Percentiles rank a stretch among this genome's conserved stretches.
These are phyloP conservation scores for Xerus rutilus DNA, from an alignment of 2,797 vertebrate genomes.

Conservation along the genomic window DNA sequence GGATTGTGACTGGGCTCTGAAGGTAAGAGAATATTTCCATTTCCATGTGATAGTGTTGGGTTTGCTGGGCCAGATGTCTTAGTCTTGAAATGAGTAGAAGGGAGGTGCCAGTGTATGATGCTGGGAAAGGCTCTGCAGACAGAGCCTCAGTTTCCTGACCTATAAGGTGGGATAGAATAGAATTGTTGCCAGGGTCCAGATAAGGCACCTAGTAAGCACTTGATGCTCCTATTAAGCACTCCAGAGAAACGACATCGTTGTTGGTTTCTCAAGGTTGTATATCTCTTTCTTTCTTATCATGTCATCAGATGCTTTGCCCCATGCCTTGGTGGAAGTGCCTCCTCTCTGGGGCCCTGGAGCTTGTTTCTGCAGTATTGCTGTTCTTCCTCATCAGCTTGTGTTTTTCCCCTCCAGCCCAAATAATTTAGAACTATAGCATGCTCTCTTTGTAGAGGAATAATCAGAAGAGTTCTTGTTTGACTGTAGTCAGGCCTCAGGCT, in stretches of 20 bases:
- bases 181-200: neutral
- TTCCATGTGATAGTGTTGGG: fast-evolving
- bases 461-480: neutral
- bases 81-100: neutral
- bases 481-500: neutral
- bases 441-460: neutral
- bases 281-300: neutral
- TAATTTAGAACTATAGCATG: neutral
- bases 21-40: slow-evolving; percentile 88
- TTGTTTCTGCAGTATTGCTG: neutral
- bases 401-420: neutral
- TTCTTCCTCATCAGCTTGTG: neutral
- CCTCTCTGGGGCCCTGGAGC: neutral
- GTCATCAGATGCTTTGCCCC: neutral
- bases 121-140: neutral
- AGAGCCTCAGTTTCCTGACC: neutral
- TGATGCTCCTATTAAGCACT: neutral
- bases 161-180: neutral
- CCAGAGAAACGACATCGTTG: neutral
- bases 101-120: fast-evolving
- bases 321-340: fast-evolving
- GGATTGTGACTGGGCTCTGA: slow-evolving; percentile 97
- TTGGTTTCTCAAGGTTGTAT: neutral
- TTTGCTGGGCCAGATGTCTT: neutral
- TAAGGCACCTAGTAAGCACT: neutral